phyloP scores from a whole-genome alignment of 2,113 vertebrate species.

The Pampusana beccarii region DNA sequence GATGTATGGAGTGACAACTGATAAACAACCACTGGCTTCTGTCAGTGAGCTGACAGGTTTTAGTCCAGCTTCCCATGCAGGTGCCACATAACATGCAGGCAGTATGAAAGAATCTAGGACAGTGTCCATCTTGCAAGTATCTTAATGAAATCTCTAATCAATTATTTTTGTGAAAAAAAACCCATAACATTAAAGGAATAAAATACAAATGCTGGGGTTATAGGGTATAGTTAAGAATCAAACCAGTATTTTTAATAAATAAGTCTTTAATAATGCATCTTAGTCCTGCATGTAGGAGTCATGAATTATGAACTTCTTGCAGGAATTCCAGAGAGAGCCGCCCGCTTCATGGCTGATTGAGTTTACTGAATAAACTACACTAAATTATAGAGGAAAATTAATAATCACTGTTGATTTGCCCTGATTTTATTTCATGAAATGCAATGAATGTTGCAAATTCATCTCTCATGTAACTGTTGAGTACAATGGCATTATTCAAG shows the following conservation, averaged over 20 bases:
- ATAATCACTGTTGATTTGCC: slow-evolving; percentile 12
- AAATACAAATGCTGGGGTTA: background rate
- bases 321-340: background rate
- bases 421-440: slow-evolving; percentile 33
- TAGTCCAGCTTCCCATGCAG: background rate
- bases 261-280: background rate
- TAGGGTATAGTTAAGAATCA: background rate
- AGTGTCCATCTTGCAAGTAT: background rate
- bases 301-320: background rate
- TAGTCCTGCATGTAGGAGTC: background rate
- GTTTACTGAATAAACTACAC: background rate
- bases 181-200: background rate
- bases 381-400: background rate
- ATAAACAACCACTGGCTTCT: background rate
- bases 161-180: background rate
- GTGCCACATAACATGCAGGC: background rate
- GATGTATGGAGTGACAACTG: background rate
- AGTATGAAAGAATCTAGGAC: background rate
- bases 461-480: background rate
- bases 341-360: background rate
- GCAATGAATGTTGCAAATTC: background rate
- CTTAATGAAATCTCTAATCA: background rate
- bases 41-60: background rate
- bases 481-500: background rate
- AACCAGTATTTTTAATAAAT: background rate